A percentile compares a stretch with the other conserved stretches of the same genome.
These are phyloP conservation scores for Cerastis leucographa DNA, from an alignment of 2,888 invertebrate species.

Conservation along the genomic window DNA sequence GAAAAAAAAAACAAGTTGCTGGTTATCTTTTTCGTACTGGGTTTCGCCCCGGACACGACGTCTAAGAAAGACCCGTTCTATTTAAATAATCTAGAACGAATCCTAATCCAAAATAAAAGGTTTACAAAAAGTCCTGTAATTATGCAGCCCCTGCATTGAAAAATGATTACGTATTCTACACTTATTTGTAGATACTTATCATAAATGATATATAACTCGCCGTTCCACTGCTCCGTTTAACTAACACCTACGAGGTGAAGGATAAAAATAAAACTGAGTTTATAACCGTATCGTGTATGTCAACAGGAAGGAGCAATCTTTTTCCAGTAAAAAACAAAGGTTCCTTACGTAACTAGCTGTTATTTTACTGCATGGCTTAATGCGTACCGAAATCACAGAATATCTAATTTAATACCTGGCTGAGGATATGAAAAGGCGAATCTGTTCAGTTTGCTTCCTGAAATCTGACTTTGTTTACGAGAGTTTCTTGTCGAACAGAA, in stretches of 20 bases:
- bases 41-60: too few relatives aligned
- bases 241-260: constrained; percentile 45
- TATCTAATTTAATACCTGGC: background rate
- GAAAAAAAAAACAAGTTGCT: too few relatives aligned
- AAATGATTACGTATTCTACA: background rate
- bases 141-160: background rate
- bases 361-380: background rate
- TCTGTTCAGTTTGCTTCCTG: background rate
- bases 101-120: background rate
- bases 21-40: too few relatives aligned
- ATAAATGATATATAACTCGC: constrained; percentile 26
- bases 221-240: constrained; percentile 24
- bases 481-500: constrained; percentile 16
- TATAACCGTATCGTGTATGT: constrained; percentile 16
- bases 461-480: constrained; percentile 25
- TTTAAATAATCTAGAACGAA: too few relatives aligned
- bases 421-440: background rate
- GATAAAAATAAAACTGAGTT: constrained; percentile 42
- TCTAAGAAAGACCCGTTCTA: too few relatives aligned
- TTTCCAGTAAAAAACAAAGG: constrained; percentile 10
- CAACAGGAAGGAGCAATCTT: constrained; percentile 40
- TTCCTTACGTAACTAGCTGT: constrained; percentile 5
- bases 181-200: constrained; percentile 17
- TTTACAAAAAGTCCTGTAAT: background rate
- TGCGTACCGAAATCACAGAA: background rate